Evolutionary conservation across 2,113 vertebrate species (phyloP).

Genomic region (Orientallactaga bullata): DNA sequence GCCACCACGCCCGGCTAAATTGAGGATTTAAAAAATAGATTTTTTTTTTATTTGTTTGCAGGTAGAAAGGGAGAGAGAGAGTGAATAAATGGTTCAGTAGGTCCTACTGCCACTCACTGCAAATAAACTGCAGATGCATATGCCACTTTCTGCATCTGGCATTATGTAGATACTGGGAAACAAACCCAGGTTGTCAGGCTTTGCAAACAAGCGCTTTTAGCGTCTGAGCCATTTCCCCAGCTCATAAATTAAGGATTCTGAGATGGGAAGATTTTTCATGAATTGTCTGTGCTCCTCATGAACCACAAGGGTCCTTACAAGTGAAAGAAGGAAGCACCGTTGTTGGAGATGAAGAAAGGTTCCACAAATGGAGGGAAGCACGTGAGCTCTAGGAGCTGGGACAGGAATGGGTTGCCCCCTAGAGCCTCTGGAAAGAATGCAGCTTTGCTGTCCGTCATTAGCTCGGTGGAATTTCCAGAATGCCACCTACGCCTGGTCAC

Average conservation of each 20-base stretch:
- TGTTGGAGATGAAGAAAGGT: neutral
- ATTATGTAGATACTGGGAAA: too few relatives aligned
- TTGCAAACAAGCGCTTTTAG: too few relatives aligned
- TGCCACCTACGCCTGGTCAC: neutral
- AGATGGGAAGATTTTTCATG: neutral
- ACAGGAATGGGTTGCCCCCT: neutral
- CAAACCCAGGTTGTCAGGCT: too few relatives aligned
- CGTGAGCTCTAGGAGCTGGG: neutral
- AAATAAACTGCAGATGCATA: too few relatives aligned
- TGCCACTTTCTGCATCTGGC: too few relatives aligned
- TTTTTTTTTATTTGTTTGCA: too few relatives aligned
- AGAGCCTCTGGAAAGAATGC: neutral
- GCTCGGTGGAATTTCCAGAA: conserved; percentile 22
- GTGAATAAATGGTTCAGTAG: too few relatives aligned
- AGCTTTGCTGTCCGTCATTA: neutral
- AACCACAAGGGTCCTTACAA: neutral
- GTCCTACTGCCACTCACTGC: too few relatives aligned
- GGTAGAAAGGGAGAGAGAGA: too few relatives aligned
- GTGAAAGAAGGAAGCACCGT: neutral
- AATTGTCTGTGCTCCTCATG: neutral
- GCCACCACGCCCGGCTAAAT: too few relatives aligned
- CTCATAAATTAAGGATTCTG: neutral
- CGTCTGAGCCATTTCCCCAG: too few relatives aligned
- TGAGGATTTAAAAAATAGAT: too few relatives aligned
- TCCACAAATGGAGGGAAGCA: neutral